These are phyloP conservation scores for Potorous gilbertii DNA, from an alignment of 2,797 vertebrate genomes.

Conservation along the genomic window DNA sequence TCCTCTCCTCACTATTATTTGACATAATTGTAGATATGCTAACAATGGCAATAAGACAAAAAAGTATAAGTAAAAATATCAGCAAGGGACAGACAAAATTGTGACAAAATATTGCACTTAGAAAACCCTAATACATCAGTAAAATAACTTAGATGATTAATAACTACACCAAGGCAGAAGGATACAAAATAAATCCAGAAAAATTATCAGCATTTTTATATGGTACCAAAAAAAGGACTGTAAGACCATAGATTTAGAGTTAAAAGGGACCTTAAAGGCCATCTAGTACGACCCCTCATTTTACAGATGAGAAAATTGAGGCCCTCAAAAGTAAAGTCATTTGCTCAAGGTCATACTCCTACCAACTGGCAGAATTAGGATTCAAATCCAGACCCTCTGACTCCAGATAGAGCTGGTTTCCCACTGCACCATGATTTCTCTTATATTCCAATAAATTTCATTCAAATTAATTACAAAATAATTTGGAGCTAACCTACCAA, in stretches of 20 bases:
- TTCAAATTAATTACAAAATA: neutral
- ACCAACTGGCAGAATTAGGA: neutral
- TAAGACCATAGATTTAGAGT: neutral
- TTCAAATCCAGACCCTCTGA: neutral
- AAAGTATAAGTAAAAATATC: neutral
- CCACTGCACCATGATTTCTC: neutral
- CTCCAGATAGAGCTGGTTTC: neutral
- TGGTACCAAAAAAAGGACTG: neutral
- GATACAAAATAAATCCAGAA: neutral
- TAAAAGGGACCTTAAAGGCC: neutral
- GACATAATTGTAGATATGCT: neutral
- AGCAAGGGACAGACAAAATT: neutral
- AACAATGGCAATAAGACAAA: neutral
- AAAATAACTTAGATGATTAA: neutral
- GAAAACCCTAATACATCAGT: neutral
- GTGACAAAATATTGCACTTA: neutral
- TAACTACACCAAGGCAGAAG: neutral
- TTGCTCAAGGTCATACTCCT: no score
- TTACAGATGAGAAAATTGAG: neutral
- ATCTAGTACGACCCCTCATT: neutral
- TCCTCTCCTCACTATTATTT: neutral
- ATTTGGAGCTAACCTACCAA: neutral
- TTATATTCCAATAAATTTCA: neutral
- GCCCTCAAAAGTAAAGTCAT: neutral
- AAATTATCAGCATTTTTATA: neutral